A percentile compares a stretch with the other conserved stretches of the same genome.
Evolutionary conservation across 1,140 invertebrate species (phyloP).

Genomic region (Conopomorpha cramerella): DNA sequence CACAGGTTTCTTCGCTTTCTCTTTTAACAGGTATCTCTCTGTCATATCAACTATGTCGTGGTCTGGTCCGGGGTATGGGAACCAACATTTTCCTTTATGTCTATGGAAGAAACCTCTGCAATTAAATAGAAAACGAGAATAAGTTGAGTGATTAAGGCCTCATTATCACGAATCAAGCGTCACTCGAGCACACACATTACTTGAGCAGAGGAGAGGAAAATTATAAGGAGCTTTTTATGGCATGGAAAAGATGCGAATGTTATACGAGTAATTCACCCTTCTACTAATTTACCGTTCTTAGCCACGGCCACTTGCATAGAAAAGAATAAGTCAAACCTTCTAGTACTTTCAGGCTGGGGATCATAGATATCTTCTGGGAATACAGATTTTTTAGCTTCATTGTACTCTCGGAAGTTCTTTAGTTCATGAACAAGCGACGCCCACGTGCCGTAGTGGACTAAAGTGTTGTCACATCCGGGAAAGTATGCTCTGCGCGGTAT

Average conservation of each 20-base stretch:
- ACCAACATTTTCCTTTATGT: conserved; percentile 67
- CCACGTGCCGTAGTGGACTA: conserved; percentile 67
- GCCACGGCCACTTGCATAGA: no score
- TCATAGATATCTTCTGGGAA: conserved; percentile 9
- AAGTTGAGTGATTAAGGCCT: no score
- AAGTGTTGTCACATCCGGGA: conserved; percentile 59
- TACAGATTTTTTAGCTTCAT: conserved; percentile 62
- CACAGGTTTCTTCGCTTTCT: conserved; percentile 72
- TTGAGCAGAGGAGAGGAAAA: no score
- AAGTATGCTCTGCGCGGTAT: conserved; percentile 23
- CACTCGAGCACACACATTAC: no score
- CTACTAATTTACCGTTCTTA: no score
- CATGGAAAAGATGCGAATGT: no score
- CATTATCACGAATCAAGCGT: no score
- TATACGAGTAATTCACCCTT: no score
- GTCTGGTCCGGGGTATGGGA: conserved; percentile 81
- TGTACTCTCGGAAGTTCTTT: conserved; percentile 63
- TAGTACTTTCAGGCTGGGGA: conserved; percentile 9
- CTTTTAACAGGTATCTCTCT: conserved; percentile 73
- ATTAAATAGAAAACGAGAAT: no score
- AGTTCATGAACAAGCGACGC: conserved; percentile 35
- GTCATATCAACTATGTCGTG: conserved; percentile 76
- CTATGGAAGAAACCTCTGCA: conserved; percentile 67
- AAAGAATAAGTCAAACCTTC: no score
- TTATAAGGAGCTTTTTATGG: no score